Base-by-base conservation (phyloP, 1,140 invertebrate species). In the Coptotermes formosanus region DNA sequence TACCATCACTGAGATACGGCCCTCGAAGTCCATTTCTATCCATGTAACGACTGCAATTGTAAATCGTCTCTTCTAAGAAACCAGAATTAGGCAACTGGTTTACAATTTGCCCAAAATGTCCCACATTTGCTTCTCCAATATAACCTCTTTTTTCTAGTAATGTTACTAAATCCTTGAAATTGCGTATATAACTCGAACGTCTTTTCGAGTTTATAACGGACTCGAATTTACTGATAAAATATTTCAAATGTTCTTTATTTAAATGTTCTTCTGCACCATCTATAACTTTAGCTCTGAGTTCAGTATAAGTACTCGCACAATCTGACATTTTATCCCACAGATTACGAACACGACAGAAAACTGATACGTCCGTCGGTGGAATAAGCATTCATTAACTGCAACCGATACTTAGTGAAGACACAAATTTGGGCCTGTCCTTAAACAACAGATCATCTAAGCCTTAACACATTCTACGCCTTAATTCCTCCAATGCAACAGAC, bases 91-190 rank as follows among this genome's bases (percentile, higher is more conserved):
- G 83, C 23, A 84, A n/a, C 30, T n/a, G 83, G 8, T 84, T 30
- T 30, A 84, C 64, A 82, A 91, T 91, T 48, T 86, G 19, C 75
- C 87, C 86, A 38, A 91, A 86, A 11, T 88, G 88, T 32, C 86
- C 85, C 16, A 91, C 88, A 82, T 89, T 87, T 38, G 88, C 38
- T 82, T 84, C 89, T 32, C 85, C 87, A 16, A 91, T 48, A 83
- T 87, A 48, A 82, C 88, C 87, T 9, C 90, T 87, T 86, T 91
- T 91, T 87, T 91, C 90, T 11, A 91, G 86, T 12, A 89, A 64
- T 84, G 87, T 88, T 48, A 91, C 64, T 48, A 91, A 88, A 32
- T 45, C 83, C 25, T 86, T 87, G 9, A 91, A 64, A 84, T 89
- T 82, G 19, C 87, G 88, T 43, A 91, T 89, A 2, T 87, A 84